phyloP scores from a whole-genome alignment of 2,797 vertebrate genomes.

The Rhinogobio ventralis region DNA sequence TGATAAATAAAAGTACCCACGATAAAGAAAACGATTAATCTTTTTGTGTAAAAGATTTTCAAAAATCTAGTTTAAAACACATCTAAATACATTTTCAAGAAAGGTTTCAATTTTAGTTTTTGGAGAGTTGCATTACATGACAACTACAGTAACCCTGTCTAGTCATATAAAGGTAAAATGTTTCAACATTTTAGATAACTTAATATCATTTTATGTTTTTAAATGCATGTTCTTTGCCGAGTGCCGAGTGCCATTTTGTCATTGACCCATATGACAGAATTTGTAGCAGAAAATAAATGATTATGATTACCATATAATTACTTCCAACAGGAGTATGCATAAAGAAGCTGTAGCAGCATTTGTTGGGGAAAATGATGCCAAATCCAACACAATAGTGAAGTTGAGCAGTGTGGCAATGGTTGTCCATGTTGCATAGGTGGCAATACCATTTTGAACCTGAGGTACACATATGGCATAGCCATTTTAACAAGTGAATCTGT shows the following conservation, averaged over 20 bases:
- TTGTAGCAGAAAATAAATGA: background rate
- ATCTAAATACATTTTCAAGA: background rate
- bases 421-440: conserved; percentile 83
- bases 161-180: background rate
- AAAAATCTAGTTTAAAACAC: background rate
- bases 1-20: background rate
- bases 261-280: background rate
- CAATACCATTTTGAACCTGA: conserved; percentile 87
- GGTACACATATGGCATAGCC: background rate
- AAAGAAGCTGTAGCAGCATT: conserved; percentile 75
- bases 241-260: too few relatives aligned
- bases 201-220: background rate
- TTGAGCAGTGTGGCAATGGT: conserved; percentile 84
- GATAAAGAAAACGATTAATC: background rate
- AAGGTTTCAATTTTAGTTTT: background rate
- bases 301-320: conserved; percentile 71
- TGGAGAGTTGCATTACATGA: background rate
- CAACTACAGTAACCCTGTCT: background rate
- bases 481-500: background rate
- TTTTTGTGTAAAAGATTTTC: background rate
- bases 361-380: conserved; percentile 70
- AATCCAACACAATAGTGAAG: conserved; percentile 78
- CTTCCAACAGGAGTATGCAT: conserved; percentile 74
- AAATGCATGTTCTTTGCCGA: too few relatives aligned
- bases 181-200: background rate